Conservation (phyloP, 2,113 vertebrate genomes). For the Ivindomyrus marchei region DNA sequence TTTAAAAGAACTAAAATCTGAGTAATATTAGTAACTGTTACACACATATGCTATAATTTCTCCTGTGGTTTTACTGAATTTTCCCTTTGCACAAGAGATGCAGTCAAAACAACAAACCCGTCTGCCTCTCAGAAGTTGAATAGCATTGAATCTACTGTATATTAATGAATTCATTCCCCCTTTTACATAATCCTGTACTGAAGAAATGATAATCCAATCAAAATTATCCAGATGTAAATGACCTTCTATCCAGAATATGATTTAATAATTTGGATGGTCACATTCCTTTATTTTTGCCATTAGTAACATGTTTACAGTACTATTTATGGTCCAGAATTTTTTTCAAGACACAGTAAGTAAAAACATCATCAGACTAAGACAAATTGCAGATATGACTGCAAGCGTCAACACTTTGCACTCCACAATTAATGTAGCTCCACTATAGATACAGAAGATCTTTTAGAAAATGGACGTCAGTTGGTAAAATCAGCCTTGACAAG, state of each 20-base stretch:
- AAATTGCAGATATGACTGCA: background rate
- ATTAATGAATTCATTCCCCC: background rate
- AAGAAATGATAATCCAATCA: background rate
- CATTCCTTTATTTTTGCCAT: background rate
- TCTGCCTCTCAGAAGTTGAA: background rate
- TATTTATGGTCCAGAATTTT: background rate
- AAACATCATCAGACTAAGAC: background rate
- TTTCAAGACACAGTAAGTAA: background rate
- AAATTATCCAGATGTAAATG: background rate
- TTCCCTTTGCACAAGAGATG: constrained; percentile 56
- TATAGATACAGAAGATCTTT: background rate
- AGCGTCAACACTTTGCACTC: background rate
- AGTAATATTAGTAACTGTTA: constrained; percentile 17
- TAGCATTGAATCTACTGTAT: background rate
- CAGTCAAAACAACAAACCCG: background rate
- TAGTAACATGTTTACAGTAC: background rate
- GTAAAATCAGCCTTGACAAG: constrained; percentile 74
- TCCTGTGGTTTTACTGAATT: constrained; percentile 68
- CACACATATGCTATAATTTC: constrained; percentile 46
- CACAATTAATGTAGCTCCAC: background rate
- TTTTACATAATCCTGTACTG: background rate
- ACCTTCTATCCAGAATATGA: background rate
- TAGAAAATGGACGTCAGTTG: background rate
- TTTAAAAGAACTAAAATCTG: constrained; percentile 50
- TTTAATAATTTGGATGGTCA: background rate